These are phyloP conservation scores for Trimorus sp. DNA, from an alignment of 2,888 invertebrate species.

Conservation along the genomic window DNA sequence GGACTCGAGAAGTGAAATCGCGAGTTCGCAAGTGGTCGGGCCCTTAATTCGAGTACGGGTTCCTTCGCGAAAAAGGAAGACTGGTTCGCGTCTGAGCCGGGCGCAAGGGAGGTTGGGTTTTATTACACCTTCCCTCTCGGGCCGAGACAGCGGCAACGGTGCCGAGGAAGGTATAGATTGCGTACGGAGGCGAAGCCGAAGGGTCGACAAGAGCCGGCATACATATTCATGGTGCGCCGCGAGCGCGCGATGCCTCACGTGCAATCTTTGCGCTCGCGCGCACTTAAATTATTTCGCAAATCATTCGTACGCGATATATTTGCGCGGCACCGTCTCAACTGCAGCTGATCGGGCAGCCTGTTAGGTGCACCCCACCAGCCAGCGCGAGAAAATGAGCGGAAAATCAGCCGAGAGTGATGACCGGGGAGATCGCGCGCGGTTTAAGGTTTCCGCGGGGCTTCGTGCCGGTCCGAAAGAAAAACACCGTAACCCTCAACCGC, in stretches of 20 bases:
- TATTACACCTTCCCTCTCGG: conserved; percentile 58
- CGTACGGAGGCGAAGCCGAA: conserved; percentile 51
- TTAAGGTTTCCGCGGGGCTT: no score
- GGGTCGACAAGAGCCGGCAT: conserved; percentile 57
- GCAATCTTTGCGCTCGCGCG: conserved; percentile 53
- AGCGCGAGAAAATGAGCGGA: conserved; percentile 19
- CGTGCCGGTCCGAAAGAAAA: no score
- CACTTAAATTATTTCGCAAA: conserved; percentile 62
- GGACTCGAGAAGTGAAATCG: neutral
- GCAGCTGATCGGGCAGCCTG: conserved; percentile 17
- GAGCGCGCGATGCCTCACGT: conserved; percentile 53
- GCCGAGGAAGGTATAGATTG: conserved; percentile 53
- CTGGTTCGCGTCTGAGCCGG: neutral
- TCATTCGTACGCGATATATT: conserved; percentile 52
- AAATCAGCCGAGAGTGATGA: no score
- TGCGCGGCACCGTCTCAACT: conserved; percentile 26
- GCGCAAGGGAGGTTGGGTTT: conserved; percentile 15
- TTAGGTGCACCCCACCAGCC: neutral
- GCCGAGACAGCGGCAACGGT: conserved; percentile 40
- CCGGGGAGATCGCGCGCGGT: no score
- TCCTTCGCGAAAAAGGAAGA: conserved; percentile 41
- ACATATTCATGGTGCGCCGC: conserved; percentile 64
- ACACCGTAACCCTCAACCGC: no score
- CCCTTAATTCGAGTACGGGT: conserved; percentile 34
- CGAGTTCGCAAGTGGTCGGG: conserved; percentile 10